Evolutionary conservation across 2,113 vertebrate species (phyloP).

Genomic region (Anhinga anhinga): DNA sequence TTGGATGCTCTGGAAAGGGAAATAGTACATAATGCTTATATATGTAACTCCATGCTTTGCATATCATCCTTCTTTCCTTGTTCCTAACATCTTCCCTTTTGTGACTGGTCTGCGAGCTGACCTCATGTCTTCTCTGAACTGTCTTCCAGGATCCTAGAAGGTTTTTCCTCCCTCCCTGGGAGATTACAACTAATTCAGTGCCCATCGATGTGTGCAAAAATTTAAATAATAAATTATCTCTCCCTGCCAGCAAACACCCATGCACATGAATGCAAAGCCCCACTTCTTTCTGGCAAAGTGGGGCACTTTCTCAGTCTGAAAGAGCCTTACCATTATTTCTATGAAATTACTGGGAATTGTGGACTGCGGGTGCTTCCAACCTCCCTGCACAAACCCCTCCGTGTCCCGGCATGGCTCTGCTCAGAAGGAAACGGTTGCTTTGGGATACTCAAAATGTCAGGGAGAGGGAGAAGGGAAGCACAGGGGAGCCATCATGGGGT

Average conservation of each 20-base stretch:
- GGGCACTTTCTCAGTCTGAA: neutral
- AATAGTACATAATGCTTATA: neutral
- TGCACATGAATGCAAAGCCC: neutral
- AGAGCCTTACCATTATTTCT: neutral
- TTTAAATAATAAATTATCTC: slow-evolving; percentile 55
- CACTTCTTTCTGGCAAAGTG: neutral
- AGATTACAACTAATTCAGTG: slow-evolving; percentile 34
- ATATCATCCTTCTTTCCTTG: neutral
- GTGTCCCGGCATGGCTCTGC: neutral
- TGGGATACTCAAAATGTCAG: neutral
- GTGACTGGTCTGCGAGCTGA: neutral
- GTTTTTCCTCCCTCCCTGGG: neutral
- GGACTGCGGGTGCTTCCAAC: neutral
- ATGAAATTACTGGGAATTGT: neutral
- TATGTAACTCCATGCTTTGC: neutral
- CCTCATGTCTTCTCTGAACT: neutral
- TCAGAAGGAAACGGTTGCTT: neutral
- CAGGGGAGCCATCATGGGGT: fast-evolving
- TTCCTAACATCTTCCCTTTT: neutral
- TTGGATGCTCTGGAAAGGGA: neutral
- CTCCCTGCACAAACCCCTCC: neutral
- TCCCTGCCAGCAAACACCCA: neutral
- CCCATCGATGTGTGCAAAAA: slow-evolving; percentile 2
- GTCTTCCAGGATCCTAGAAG: slow-evolving; percentile 7
- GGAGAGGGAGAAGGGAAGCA: neutral